A percentile compares a stretch with the other conserved stretches of the same genome.
Evolutionary conservation across 1,140 invertebrate genomes (phyloP).

Genomic region (Drosophila sulfurigaster): DNA sequence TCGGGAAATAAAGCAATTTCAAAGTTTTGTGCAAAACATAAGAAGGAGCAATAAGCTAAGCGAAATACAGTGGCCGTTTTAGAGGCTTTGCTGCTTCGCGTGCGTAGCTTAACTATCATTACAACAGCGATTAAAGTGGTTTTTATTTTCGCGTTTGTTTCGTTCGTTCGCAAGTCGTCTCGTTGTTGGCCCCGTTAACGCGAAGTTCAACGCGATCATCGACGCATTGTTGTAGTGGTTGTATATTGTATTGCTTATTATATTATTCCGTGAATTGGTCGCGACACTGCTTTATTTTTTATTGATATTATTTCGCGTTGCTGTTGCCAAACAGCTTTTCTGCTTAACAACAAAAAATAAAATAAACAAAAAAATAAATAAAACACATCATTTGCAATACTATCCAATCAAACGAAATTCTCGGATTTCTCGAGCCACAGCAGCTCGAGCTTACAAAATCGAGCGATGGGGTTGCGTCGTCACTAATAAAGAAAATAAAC

Average conservation of each 20-base stretch:
- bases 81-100: slow-evolving; percentile 18
- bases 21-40: slow-evolving; percentile 21
- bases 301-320: slow-evolving; percentile 37
- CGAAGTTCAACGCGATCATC: slow-evolving; percentile 39
- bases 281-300: slow-evolving; percentile 38
- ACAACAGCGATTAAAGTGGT: slow-evolving; percentile 37
- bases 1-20: slow-evolving; percentile 29
- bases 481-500: slow-evolving; percentile 6
- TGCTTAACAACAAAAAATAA: slow-evolving; percentile 30
- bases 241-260: slow-evolving; percentile 55
- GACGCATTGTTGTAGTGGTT: slow-evolving; percentile 5
- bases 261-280: slow-evolving; percentile 48
- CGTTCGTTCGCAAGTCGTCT: slow-evolving; percentile 6
- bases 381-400: slow-evolving; percentile 22
- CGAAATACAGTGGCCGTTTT: slow-evolving; percentile 8
- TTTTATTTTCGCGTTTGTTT: slow-evolving; percentile 17
- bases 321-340: slow-evolving; percentile 41
- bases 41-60: slow-evolving; percentile 14
- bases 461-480: slow-evolving; percentile 2
- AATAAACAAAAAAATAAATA: no score
- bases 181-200: slow-evolving; percentile 45
- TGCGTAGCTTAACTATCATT: slow-evolving; percentile 43
- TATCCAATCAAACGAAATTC: slow-evolving; percentile 27
- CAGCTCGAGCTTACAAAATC: slow-evolving; percentile 14
- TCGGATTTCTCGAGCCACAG: slow-evolving; percentile 35